Evolutionary conservation across 2,113 vertebrate species (phyloP), one percentile per base, ranked within the genome.

Genomic region (Natator depressus): DNA sequence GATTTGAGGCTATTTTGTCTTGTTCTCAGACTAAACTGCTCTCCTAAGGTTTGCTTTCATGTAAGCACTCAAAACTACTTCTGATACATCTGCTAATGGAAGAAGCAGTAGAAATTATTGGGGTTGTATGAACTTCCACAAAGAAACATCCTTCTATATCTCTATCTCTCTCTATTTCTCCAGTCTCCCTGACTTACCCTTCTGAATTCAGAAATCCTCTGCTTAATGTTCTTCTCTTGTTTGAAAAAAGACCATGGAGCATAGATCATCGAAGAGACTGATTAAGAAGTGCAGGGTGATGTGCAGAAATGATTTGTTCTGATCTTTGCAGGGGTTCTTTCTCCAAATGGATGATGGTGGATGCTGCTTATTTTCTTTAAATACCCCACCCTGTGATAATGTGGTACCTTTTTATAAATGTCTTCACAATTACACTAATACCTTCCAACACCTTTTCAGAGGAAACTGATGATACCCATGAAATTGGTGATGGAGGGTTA

Each of bases 381-480:
- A 29, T 54, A 7, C 49, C 50, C 16, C 35, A 27, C 4, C 5
- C 38, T 72, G 24, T 51, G 54, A 17, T 16, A 8, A 87, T 59
- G 24, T 25, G n/a, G 10, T 65, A 35, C 0, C 0, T 31, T 53
- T 59, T 54, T 47, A 22, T 75, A 80, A 90, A 50, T 49, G 3
- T 49, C 19, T 91, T 91, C 89, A 69, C 35, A 87, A 31, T 85
- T 88, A 51, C 1, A 90, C 35, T 75, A 72, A 25, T 89, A 10
- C 7, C 72, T 84, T 10, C 8, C 42, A 75, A 59, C 78, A 62
- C 87, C 4, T 87, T 85, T 88, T 69, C 25, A 38, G 72, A 69
- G 49, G 35, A 59, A 85, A 75, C n/a, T 81, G 35, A 25, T 55
- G 46, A 55, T 75, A 84, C 78, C 51, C 27, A 10, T 46, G 25